Conservation (phyloP, 2,797 vertebrate genomes). For the Enteromius mattozi region DNA sequence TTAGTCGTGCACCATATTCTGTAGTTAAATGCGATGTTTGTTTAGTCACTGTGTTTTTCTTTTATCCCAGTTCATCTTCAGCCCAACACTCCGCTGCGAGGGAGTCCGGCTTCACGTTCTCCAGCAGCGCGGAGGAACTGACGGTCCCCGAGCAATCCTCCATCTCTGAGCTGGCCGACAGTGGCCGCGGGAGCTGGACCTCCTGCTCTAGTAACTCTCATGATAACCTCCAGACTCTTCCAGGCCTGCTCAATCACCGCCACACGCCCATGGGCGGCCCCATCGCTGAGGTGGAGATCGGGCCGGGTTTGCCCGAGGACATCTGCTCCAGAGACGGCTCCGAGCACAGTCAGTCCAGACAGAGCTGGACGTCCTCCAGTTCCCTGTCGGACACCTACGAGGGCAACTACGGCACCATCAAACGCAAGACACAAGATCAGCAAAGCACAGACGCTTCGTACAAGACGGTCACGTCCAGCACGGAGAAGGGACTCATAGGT, state of each 20-base stretch:
- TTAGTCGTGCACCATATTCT: background rate
- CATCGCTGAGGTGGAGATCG: constrained; percentile 83
- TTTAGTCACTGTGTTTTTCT: constrained; percentile 1
- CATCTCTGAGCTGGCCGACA: constrained; percentile 85
- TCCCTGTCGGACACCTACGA: constrained; percentile 89
- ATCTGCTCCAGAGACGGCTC: constrained; percentile 68
- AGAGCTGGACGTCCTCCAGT: constrained; percentile 91
- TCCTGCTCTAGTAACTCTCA: constrained; percentile 96
- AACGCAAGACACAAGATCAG: constrained; percentile 81
- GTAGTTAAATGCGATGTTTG: background rate
- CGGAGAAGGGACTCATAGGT: constrained; percentile 97
- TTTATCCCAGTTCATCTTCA: constrained; percentile 60
- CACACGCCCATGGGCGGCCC: constrained; percentile 82
- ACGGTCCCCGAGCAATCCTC: constrained; percentile 83
- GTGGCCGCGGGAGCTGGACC: constrained; percentile 96
- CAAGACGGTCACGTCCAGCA: constrained; percentile 96
- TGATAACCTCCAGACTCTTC: constrained; percentile 92
- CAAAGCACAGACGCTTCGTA: constrained; percentile 82
- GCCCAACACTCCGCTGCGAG: constrained; percentile 74
- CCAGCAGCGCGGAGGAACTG: constrained; percentile 88
- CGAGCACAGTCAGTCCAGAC: constrained; percentile 79
- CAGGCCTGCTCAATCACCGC: constrained; percentile 80
- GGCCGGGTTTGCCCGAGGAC: constrained; percentile 70
- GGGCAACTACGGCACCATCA: constrained; percentile 89
- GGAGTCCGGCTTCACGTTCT: constrained; percentile 81